Conservation (phyloP, 1,140 invertebrate species). For the Drosophila ercepeae region DNA sequence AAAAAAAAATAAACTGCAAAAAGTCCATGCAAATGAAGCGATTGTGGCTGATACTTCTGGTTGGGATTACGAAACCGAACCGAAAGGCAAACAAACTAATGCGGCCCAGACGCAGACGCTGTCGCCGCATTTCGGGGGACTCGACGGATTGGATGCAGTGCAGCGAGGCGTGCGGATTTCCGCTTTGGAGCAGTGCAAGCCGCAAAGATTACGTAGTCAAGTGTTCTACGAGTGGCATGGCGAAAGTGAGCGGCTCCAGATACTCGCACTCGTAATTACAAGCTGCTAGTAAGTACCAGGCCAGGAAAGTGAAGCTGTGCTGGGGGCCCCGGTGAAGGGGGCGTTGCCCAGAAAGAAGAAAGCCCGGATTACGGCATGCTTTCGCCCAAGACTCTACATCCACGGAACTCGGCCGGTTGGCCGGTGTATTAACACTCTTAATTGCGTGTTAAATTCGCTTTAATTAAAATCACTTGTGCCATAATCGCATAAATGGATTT, state of each 20-base stretch:
- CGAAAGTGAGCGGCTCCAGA: slow-evolving; percentile 58
- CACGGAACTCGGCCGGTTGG: slow-evolving; percentile 1
- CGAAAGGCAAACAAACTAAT: slow-evolving; percentile 43
- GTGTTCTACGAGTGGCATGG: slow-evolving; percentile 57
- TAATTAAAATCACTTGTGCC: slow-evolving; percentile 75
- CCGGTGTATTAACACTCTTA: slow-evolving; percentile 57
- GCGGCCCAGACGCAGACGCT: slow-evolving; percentile 38
- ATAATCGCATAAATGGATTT: slow-evolving; percentile 41
- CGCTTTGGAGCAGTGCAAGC: slow-evolving; percentile 3
- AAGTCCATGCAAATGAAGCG: slow-evolving; percentile 65
- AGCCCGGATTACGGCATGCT: slow-evolving; percentile 47
- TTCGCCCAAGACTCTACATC: slow-evolving; percentile 17
- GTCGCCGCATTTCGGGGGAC: slow-evolving; percentile 17
- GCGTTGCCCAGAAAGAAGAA: slow-evolving; percentile 31
- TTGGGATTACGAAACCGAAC: slow-evolving; percentile 53
- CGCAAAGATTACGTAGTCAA: slow-evolving; percentile 59
- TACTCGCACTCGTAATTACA: slow-evolving; percentile 43
- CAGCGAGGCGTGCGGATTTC: slow-evolving; percentile 23
- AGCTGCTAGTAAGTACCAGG: slow-evolving; percentile 19
- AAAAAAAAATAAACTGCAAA: slow-evolving; percentile 39
- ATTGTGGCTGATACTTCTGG: slow-evolving; percentile 27
- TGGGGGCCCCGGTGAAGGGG: slow-evolving; percentile 8
- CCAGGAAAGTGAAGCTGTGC: slow-evolving; percentile 60
- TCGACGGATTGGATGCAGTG: slow-evolving; percentile 32
- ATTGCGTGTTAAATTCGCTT: slow-evolving; percentile 77